Evolutionary conservation across 2,797 vertebrate genomes (phyloP).

Genomic region (Pantherophis vulpinus): DNA sequence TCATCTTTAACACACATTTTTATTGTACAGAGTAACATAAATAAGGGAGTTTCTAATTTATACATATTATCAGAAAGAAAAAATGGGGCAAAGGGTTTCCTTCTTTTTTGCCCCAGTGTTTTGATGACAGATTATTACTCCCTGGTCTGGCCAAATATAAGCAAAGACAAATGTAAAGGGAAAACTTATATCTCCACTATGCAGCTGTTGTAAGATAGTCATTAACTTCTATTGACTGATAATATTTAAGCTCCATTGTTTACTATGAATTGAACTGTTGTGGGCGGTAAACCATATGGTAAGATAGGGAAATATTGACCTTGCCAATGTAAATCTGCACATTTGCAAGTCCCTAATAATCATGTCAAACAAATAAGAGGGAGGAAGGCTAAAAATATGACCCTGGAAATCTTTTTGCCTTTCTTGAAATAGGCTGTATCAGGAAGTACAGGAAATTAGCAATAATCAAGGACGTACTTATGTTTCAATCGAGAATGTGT

Average conservation of each 20-base stretch:
- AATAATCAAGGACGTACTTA: background rate
- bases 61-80: background rate
- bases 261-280: background rate
- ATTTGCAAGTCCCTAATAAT: background rate
- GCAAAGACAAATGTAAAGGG: background rate
- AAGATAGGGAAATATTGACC: constrained; percentile 1
- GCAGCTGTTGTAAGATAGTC: constrained; percentile 18
- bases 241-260: constrained; percentile 4
- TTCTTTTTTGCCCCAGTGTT: background rate
- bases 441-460: constrained; percentile 19
- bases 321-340: background rate
- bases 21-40: background rate
- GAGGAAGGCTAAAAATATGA: background rate
- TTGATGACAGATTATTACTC: background rate
- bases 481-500: background rate
- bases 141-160: background rate
- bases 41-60: background rate
- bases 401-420: background rate
- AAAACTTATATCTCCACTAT: background rate
- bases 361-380: background rate
- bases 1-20: background rate
- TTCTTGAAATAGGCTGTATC: background rate
- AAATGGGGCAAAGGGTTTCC: background rate
- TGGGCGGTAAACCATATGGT: constrained; percentile 27
- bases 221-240: constrained; percentile 21